phyloP scores from a whole-genome alignment of 2,113 vertebrate species.

The Callocephalon fimbriatum region DNA sequence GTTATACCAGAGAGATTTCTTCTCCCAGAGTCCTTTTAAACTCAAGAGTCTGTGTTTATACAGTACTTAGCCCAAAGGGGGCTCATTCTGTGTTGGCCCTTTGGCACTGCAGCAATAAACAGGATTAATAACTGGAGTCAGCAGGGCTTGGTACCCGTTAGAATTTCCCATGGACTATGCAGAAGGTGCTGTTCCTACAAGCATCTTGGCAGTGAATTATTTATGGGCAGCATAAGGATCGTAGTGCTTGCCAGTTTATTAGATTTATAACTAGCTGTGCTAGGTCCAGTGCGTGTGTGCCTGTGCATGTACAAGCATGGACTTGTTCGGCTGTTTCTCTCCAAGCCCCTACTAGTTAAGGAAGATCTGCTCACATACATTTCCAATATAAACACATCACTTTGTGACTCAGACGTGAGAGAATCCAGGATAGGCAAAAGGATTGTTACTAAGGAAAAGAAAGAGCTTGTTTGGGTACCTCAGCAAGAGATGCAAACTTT shows the following conservation, averaged over 20 bases:
- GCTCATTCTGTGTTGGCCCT: constrained; percentile 29
- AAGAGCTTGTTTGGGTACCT: not conserved
- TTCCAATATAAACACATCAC: constrained; percentile 21
- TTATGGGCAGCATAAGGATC: constrained; percentile 65
- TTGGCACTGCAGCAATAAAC: constrained; percentile 57
- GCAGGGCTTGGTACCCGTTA: constrained; percentile 38
- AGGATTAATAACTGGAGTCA: constrained; percentile 64
- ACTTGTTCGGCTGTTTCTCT: not conserved
- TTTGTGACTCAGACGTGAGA: not conserved
- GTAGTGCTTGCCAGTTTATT: constrained; percentile 58
- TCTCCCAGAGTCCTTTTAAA: constrained; percentile 25
- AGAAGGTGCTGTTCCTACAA: constrained; percentile 66
- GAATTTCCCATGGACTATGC: constrained; percentile 61
- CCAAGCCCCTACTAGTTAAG: not conserved
- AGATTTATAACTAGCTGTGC: constrained; percentile 64
- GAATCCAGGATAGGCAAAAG: constrained; percentile 20
- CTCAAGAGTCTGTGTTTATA: constrained; percentile 51
- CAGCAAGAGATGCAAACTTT: not conserved
- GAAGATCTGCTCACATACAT: not conserved
- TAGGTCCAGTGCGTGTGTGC: not conserved
- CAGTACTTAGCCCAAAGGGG: constrained; percentile 39
- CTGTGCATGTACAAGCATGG: not conserved
- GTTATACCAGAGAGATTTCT: not conserved
- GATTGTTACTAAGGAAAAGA: not conserved
- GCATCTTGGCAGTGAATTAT: constrained; percentile 71